These are phyloP conservation scores for Notolabrus celidotus DNA, from an alignment of 2,797 vertebrate species.

Conservation along the genomic window DNA sequence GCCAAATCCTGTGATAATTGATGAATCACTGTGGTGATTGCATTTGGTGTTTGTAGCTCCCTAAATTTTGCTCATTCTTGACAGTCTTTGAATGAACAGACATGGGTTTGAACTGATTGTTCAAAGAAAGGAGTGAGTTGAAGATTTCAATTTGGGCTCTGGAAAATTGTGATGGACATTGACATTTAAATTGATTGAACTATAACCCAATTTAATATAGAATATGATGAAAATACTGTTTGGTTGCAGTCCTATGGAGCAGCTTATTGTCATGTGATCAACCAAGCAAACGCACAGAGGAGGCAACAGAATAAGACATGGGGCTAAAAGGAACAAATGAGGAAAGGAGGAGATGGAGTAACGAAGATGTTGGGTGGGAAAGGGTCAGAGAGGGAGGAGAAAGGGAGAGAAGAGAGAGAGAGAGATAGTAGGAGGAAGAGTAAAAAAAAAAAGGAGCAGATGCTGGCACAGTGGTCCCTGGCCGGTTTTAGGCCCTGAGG, in stretches of 20 bases:
- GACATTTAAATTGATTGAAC: no score
- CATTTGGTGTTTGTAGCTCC: no score
- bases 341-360: slow-evolving; percentile 3
- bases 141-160: no score
- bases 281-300: slow-evolving; percentile 6
- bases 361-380: slow-evolving; percentile 5
- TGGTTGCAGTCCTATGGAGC: slow-evolving; percentile 2
- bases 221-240: no score
- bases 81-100: no score
- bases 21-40: no score
- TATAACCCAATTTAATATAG: not conserved
- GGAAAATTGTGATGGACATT: not conserved
- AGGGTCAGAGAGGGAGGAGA: not conserved
- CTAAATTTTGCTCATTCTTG: no score
- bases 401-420: slow-evolving; percentile 6
- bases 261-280: slow-evolving; percentile 48
- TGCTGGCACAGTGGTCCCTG: slow-evolving; percentile 78
- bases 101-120: no score
- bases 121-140: no score
- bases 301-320: slow-evolving; percentile 7
- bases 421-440: slow-evolving; percentile 16
- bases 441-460: slow-evolving; percentile 74
- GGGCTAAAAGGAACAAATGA: not conserved
- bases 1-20: no score
- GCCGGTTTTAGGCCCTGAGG: slow-evolving; percentile 64